Conservation (phyloP, 2,888 invertebrate species). For the Epinotia nisella region DNA sequence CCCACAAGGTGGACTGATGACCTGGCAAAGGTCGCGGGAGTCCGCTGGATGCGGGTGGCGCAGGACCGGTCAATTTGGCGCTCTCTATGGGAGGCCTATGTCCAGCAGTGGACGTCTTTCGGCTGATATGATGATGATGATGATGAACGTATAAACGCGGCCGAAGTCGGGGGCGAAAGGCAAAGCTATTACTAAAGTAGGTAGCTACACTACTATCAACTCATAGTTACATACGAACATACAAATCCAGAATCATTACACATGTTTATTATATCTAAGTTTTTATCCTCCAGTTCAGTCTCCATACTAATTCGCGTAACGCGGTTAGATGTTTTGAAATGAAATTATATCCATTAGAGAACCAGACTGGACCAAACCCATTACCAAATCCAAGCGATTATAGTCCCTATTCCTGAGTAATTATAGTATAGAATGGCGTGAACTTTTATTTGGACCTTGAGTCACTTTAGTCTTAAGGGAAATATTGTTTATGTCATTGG, state of each 20-base stretch:
- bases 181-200: no score
- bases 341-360: not conserved
- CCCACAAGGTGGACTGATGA: no score
- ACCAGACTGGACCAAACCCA: not conserved
- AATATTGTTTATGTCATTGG: constrained; percentile 6
- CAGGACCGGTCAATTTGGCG: no score
- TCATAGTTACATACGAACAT: not conserved
- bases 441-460: not conserved
- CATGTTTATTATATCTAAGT: not conserved
- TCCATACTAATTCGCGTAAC: constrained; percentile 4
- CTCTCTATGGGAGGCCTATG: no score
- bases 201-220: not conserved
- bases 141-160: no score
- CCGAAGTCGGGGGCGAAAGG: no score
- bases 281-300: not conserved
- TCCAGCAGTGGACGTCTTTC: no score
- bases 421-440: not conserved
- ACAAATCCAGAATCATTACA: not conserved
- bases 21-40: no score
- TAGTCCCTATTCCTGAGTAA: not conserved
- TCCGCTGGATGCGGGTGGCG: no score
- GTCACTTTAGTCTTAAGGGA: not conserved
- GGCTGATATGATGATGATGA: no score
- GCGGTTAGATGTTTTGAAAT: not conserved
- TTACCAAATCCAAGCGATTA: not conserved